Base-by-base conservation (phyloP, 2,888 invertebrate species). In the Microplitis deprimator region DNA sequence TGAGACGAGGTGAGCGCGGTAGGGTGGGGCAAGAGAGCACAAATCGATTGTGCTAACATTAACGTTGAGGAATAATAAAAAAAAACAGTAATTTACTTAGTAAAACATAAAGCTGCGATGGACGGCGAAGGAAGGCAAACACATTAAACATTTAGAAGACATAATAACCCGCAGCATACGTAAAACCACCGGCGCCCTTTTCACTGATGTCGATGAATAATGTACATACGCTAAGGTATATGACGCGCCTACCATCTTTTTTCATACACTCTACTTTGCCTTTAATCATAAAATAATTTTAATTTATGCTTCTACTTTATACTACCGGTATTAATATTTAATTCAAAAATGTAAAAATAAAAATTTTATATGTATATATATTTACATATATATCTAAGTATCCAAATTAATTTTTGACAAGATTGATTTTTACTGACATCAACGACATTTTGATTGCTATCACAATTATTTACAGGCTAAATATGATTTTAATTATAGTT, bases 101-200 rank as follows among this genome's bases (percentile, higher is more conserved):
- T 89, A 89, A 89, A 89, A 89, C 87, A 89, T 88, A 88, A 89
- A 89, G 88, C 88, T 85, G 85, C 86, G 85, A 84, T 84, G 86
- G 84, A 83, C 85, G 85, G 86, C 86, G 86, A 87, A 89, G 88
- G 89, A 89, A 89, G 87, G 89, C 89, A 90, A 90, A 90, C 89
- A 89, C 89, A 90, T 90, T 89, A 89, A 89, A 89, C 88, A 90
- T 90, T 90, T 88, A 89, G 87, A 88, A 88, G 87, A 87, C 88
- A 89, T 89, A 90, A 90, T 89, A 89, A 90, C 89, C 88, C 86
- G 86, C 86, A 86, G 88, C 86, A 88, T 87, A 87, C 88, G 88
- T 88, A 88, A 88, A 87, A 86, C 85, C 85, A 85, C 86, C 84
- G 85, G 87, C 87, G 87, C 88, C 87, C 88, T 88, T 87, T 87